Evolutionary conservation across 2,888 invertebrate genomes (phyloP), one percentile per base, ranked within the genome.

Genomic region (Schizaphis graminum): DNA sequence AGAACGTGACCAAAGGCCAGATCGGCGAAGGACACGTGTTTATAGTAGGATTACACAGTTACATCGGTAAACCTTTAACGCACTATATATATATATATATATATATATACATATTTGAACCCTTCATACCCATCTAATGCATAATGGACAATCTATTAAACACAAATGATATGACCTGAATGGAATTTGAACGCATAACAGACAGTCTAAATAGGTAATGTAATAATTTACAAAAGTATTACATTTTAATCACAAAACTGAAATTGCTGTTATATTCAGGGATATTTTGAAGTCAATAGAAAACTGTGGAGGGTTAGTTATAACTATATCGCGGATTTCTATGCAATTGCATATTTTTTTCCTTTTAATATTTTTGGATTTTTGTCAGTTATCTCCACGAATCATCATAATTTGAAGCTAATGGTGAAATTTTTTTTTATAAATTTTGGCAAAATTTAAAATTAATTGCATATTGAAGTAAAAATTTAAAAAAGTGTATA

Each of bases 1-100:
- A 53, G 94, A 94, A 94, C 94, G 94, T 94, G 94, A 94, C 94
- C 94, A 91, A 94, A 94, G 94, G 91, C 94, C 94, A 94, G 90
- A 91, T 85, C 94, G 35, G 24, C 67, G 86, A 44, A 91, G 91
- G 86, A 94, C 94, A 91, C 91, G 94, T 94, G 94, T 94, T 94
- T 91, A 61, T 35, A 85, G 86, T 44, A 11, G 94, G 94, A 94
- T 94, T 94, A 94, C 93, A 93, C 94, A 56, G 90, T 94, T 94
- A 94, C 94, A 67, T 53, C 94, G 85, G 91, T 87, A 94, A 94
- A 94, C 90, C 94, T 90, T 93, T 90, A 93, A 85, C 93, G 56
- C 89, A 49, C 28, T 47, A 86, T 86, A 11, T 44, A 41, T n/a
- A n/a, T n/a, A n/a, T n/a, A n/a, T n/a, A n/a, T n/a, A n/a, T n/a